Evolutionary conservation across 2,797 vertebrate genomes (phyloP).

Genomic region (Myotis findleyi): DNA sequence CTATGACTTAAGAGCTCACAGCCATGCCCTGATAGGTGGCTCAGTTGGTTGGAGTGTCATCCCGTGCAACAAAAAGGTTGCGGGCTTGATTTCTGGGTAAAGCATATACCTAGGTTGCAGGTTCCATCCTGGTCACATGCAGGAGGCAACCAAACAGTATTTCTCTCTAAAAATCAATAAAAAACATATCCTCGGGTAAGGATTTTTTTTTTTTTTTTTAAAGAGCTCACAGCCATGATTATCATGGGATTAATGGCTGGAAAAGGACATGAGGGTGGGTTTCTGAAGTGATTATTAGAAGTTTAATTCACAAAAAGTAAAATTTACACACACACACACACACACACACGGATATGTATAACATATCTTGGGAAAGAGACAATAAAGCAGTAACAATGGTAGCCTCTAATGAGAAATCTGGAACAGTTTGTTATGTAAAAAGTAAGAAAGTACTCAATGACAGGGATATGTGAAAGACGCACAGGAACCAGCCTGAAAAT

Average conservation of each 20-base stretch:
- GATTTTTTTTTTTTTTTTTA: too few relatives aligned
- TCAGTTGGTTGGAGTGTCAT: too few relatives aligned
- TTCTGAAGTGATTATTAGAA: neutral
- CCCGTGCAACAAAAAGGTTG: too few relatives aligned
- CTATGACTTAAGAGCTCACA: neutral
- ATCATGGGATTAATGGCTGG: neutral
- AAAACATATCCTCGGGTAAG: too few relatives aligned
- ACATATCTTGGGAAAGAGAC: neutral
- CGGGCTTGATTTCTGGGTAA: too few relatives aligned
- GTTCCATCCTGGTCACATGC: neutral
- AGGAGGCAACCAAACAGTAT: neutral
- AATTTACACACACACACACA: neutral
- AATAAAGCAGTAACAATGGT: neutral
- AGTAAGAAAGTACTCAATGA: neutral
- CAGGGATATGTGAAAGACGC: neutral
- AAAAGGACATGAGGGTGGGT: neutral
- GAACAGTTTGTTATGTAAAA: neutral
- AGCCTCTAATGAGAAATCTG: neutral
- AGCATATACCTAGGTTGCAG: neutral
- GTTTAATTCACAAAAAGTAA: slow-evolving; percentile 1
- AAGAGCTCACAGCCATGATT: neutral
- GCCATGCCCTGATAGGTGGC: too few relatives aligned
- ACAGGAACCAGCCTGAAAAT: neutral
- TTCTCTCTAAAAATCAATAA: too few relatives aligned
- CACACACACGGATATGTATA: neutral